Percentiles rank a stretch among this genome's conserved stretches.
Conservation (phyloP, 2,888 invertebrate genomes). For the Pecten maximus region DNA sequence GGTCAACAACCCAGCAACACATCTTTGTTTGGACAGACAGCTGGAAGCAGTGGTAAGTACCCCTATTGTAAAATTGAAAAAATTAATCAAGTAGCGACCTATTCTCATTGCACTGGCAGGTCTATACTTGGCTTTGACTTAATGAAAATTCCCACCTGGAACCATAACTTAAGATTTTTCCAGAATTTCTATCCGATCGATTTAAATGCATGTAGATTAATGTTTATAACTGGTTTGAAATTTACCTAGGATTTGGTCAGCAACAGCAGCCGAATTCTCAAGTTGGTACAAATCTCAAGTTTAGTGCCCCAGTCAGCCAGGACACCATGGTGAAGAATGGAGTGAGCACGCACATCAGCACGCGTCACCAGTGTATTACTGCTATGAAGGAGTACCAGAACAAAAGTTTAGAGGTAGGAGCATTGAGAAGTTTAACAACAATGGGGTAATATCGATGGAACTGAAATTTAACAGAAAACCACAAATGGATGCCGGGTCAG, state of each 20-base stretch:
- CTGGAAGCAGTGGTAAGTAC: slow-evolving; percentile 47
- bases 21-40: slow-evolving; percentile 51
- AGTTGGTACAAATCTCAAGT: slow-evolving; percentile 87
- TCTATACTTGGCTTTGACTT: background rate
- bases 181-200: background rate
- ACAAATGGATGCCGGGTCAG: too few species aligned
- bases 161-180: too few species aligned
- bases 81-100: too few species aligned
- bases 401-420: slow-evolving; percentile 91
- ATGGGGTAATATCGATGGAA: background rate
- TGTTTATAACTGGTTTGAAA: too few species aligned
- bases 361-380: slow-evolving; percentile 97
- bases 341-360: slow-evolving; percentile 90
- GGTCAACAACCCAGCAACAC: slow-evolving; percentile 44
- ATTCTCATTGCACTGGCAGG: too few species aligned
- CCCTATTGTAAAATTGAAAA: too few species aligned
- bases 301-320: slow-evolving; percentile 92
- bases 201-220: background rate
- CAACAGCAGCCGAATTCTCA: slow-evolving; percentile 33
- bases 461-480: background rate
- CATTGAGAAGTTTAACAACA: background rate
- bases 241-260: background rate
- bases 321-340: slow-evolving; percentile 91
- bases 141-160: too few species aligned
- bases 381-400: slow-evolving; percentile 99